Evolutionary conservation across 2,888 invertebrate genomes (phyloP).

Genomic region (Nemapogon koenigi): DNA sequence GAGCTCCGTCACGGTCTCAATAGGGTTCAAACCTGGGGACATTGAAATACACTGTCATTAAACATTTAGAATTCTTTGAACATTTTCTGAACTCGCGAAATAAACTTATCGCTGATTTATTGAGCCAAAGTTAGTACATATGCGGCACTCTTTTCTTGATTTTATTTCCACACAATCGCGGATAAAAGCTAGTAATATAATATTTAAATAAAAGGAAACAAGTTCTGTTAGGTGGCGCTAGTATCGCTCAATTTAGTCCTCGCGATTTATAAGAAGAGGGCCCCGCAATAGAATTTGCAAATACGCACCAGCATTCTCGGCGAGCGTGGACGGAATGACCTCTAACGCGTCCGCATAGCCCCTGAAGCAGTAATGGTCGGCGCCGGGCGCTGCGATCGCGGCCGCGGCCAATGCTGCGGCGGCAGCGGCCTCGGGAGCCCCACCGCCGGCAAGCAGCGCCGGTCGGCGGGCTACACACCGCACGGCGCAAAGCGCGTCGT

Average conservation of each 20-base stretch:
- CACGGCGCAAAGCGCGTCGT: conserved; percentile 90
- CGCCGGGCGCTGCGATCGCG: conserved; percentile 85
- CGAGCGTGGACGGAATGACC: conserved; percentile 61
- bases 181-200: no score
- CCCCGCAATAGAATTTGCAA: no score
- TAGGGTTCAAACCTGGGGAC: conserved; percentile 80
- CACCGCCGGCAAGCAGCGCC: conserved; percentile 94
- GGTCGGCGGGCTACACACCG: conserved; percentile 95
- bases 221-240: no score
- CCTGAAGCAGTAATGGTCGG: conserved; percentile 94
- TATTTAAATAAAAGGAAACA: no score
- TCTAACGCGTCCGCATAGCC: conserved; percentile 97
- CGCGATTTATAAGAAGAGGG: no score
- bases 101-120: no score
- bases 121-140: no score
- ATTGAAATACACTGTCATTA: conserved; percentile 39
- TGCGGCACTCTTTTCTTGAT: no score
- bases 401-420: conserved; percentile 82
- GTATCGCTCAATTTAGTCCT: no score
- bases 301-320: conserved; percentile 48
- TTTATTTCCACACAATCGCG: no score
- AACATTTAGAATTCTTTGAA: no score
- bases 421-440: conserved; percentile 96
- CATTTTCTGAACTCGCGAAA: no score
- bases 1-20: conserved; percentile 95